These are phyloP conservation scores for Porites lutea DNA, from an alignment of 64 coral and sea anemone genomes.

Conservation along the genomic window DNA sequence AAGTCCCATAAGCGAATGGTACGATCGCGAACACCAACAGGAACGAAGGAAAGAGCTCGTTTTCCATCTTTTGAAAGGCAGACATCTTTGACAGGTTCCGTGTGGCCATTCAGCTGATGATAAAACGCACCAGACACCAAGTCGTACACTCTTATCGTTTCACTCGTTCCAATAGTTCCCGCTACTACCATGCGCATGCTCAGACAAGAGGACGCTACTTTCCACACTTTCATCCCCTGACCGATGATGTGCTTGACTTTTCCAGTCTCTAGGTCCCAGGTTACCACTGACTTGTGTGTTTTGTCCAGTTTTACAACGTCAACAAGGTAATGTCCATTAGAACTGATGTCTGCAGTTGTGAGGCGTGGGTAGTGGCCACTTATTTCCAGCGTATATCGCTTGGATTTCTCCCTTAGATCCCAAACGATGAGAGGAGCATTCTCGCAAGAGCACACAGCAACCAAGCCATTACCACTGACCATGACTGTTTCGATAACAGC, in stretches of 20 bases:
- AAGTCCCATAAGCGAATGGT: conserved; percentile 93
- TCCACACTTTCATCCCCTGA: conserved; percentile 90
- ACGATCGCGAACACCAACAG: conserved; percentile 78
- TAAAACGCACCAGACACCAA: conserved; percentile 63
- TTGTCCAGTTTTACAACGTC: conserved; percentile 88
- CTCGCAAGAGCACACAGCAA: conserved; percentile 89
- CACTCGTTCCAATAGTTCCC: conserved; percentile 67
- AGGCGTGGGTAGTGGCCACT: conserved; percentile 88
- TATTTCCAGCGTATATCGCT: conserved; percentile 69
- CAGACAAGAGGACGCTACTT: conserved; percentile 72
- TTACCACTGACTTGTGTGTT: conserved; percentile 86
- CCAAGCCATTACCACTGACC: conserved; percentile 90
- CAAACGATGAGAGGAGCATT: conserved; percentile 86
- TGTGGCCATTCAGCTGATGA: conserved; percentile 76
- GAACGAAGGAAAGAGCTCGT: conserved; percentile 80
- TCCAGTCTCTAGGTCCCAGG: conserved; percentile 89
- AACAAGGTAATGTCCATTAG: conserved; percentile 89
- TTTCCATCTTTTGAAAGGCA: conserved; percentile 83
- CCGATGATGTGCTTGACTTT: conserved; percentile 94
- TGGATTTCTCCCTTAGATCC: conserved; percentile 79
- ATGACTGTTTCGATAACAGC: conserved; percentile 93
- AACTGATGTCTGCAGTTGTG: conserved; percentile 88
- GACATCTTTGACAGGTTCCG: conserved; percentile 85
- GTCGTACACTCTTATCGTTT: conserved; percentile 83
- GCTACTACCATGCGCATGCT: conserved; percentile 94